Evolutionary conservation across 2,797 vertebrate genomes (phyloP), one percentile per base, ranked within the genome.

Genomic region (Brachyrhaphis roseni): DNA sequence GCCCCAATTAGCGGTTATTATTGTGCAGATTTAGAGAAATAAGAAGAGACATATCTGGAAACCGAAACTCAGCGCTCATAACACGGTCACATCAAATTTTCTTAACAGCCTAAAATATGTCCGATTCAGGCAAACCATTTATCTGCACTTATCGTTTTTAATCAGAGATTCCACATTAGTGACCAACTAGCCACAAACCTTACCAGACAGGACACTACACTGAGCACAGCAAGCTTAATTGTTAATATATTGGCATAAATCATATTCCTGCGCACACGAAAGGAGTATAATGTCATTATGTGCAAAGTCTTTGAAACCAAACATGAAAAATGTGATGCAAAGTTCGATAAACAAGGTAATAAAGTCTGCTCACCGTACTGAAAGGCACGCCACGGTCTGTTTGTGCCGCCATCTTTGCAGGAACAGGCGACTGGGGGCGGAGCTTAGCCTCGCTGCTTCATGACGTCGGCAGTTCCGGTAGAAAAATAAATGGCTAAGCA

Each of bases 281-380:
- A 13, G 12, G 6, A 28, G 10, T 3, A 4, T 26, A 12, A 45
- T 7, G 1, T 45, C 41, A 45, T 8, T n/a, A 45, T 8, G n/a
- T 13, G 26, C 26, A 15, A 45, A 45, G 12, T 5, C 13, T 45
- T 43, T n/a, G 7, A 28, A 15, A 28, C 2, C 26, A 13, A 71
- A 7, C 13, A 15, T 45, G 5, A 45, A 28, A 71, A 7, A 45
- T 4, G 8, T 8, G 26, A 15, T n/a, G 12, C 23, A 41, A 43
- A 41, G 23, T 13, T 70, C 20, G 39, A 26, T 26, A 71, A 45
- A 45, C 23, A 45, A 47, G n/a, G 13, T 1, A n/a, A 8, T 31
- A 72, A 66, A 39, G 46, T 26, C 0, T 3, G 64, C 93, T 91
- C 36, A 96, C 95, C 43, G 94, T 93, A n/a, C 95, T 93, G 0